Evolutionary conservation across 1,140 invertebrate genomes (phyloP), one percentile per base, ranked within the genome.

Genomic region (Archegozetes longisetosus): DNA sequence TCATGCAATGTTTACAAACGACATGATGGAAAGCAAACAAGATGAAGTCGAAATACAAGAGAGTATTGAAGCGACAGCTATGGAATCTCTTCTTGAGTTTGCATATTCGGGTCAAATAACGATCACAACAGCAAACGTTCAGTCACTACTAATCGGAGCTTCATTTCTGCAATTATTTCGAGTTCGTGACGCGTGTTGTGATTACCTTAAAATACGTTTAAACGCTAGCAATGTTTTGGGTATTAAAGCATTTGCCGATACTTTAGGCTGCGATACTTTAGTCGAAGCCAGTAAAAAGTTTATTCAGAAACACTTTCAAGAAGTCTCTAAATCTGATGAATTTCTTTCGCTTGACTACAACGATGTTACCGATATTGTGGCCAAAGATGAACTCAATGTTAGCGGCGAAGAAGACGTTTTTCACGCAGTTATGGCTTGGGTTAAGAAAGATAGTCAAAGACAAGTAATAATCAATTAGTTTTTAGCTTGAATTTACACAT

Each of bases 1-100:
- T 71, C 79, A 88, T 74, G 86, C 84, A 17, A 92, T 93, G 88
- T 91, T 93, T 71, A 84, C 84, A 17, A 81, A 85, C 72, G 85
- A 90, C 69, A 88, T 91, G 85, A 77, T 82, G 0, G 88, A 92
- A 73, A 83, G 83, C 63, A 83, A 84, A 64, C 83, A 86, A 67
- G 82, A 81, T 67, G 85, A 88, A 68, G 86, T 92, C 49, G 82
- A 79, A 55, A 82, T 91, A 70, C 80, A 85, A 69, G 84, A 83
- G 65, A 83, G 88, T 86, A 89, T 67, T 77, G 84, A 55, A 75
- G 75, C 83, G 85, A 75, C 75, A 76, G 85, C 88, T 3, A 69
- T 92, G 54, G 86, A 90, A 74, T 77, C 81, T 6, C 73, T 92
- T 27, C 81, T 93, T 20, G 87, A 90, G 70, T 93, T 86, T 77